Evolutionary conservation across 2,888 invertebrate species (phyloP), one percentile per base, ranked within the genome.

Genomic region (Nephrocerus scutellatus): DNA sequence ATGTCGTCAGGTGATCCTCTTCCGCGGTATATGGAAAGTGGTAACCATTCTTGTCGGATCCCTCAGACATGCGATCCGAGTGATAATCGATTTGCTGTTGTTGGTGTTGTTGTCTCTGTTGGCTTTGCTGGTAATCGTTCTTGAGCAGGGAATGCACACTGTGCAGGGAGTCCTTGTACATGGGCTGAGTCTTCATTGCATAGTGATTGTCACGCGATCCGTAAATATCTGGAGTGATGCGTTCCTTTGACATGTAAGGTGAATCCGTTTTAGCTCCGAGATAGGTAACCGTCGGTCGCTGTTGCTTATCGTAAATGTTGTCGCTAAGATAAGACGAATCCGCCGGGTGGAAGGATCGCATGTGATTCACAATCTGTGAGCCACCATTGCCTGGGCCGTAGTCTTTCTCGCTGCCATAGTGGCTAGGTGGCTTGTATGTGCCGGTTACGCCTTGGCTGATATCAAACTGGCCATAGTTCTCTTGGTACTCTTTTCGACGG

Each of bases 1-100:
- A 44, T 25, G 49, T 51, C 51, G 70, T 70, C 45, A 77, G 64
- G 65, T 84, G 84, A 64, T 84, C 84, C 70, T 84, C 84, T 66
- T 84, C 84, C 48, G 84, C 84, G 51, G 86, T 87, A 58, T 87
- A 88, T 0, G 88, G 88, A 55, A 87, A 88, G 45, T 82, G 72
- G 66, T 88, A 89, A 54, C 88, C 88, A 55, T 82, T 81, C 52
- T 82, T 82, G 31, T 82, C 82, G 1, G 82, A 82, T 2, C 77
- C 74, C 52, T 82, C 82, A 0, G 80, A 80, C 70, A 79, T 74
- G 21, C 81, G 71, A 49, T 82, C 82, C 10, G 70, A 73, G 48
- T 72, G 60, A 49, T 63, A 65, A 39, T 64, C 64, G 22, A 49
- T 46, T 16, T 51, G 51, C 20, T 54, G 54, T 19, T 73, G 73